phyloP scores from a whole-genome alignment of 2,113 vertebrate genomes.

The Sigmodon hispidus region DNA sequence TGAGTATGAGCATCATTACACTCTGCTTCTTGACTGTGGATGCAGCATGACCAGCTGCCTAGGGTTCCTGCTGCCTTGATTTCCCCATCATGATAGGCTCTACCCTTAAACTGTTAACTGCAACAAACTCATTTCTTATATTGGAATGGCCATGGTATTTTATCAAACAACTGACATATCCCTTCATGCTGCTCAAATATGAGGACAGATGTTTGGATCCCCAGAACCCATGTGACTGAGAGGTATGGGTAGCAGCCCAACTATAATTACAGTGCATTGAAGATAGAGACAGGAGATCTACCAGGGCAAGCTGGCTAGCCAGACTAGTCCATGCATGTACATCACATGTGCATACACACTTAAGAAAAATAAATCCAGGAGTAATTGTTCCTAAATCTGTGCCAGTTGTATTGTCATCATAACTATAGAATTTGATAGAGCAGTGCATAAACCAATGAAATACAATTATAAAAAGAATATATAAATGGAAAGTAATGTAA shows the following conservation, averaged over 20 bases:
- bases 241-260: neutral
- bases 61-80: neutral
- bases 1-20: neutral
- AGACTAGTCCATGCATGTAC: too few species aligned
- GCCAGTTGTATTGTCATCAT: neutral
- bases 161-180: neutral
- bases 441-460: slow-evolving; percentile 17
- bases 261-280: neutral
- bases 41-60: neutral
- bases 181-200: neutral
- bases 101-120: neutral
- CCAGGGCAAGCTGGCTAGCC: neutral
- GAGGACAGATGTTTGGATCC: neutral
- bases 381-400: neutral
- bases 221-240: neutral
- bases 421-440: slow-evolving; percentile 9
- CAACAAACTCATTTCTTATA: neutral
- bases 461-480: slow-evolving; percentile 1
- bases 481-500: neutral
- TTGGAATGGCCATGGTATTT: neutral
- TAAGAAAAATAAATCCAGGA: neutral
- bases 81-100: neutral
- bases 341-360: neutral
- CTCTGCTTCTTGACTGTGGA: neutral
- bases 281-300: neutral